phyloP scores from a whole-genome alignment of 1,140 invertebrate genomes.

The Neodiprion lecontei region DNA sequence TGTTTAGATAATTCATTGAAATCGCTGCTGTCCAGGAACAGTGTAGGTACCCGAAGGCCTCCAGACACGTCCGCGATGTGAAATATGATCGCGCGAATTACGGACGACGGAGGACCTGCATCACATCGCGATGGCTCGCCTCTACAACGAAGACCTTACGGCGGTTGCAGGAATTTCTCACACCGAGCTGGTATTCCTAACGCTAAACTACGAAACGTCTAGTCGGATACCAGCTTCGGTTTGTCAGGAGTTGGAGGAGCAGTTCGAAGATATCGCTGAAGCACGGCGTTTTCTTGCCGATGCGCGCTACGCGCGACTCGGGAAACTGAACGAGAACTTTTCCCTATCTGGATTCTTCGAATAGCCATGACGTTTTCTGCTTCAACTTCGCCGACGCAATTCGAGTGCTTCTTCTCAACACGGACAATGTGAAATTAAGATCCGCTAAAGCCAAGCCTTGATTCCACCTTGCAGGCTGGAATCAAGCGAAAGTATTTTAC shows the following conservation, averaged over 20 bases:
- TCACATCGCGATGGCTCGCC: conserved; percentile 24
- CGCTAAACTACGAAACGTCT: neutral
- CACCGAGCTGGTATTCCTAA: neutral
- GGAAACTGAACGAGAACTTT: neutral
- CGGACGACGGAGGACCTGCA: conserved; percentile 41
- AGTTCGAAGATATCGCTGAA: neutral
- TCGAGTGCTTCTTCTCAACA: too few relatives aligned
- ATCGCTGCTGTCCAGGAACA: conserved; percentile 23
- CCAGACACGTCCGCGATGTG: conserved; percentile 24
- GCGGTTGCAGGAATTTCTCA: neutral
- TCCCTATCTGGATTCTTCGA: neutral
- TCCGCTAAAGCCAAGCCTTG: too few relatives aligned
- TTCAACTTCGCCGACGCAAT: too few relatives aligned
- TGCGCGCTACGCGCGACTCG: too few relatives aligned
- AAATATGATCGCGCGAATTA: conserved; percentile 44
- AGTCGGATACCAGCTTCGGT: neutral
- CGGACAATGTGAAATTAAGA: too few relatives aligned
- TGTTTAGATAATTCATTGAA: conserved; percentile 27
- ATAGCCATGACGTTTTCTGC: too few relatives aligned
- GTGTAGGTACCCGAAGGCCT: conserved; percentile 11
- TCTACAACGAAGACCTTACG: conserved; percentile 35
- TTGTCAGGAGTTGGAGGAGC: neutral
- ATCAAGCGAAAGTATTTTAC: too few relatives aligned
- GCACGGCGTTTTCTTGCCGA: neutral
- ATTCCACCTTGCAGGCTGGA: too few relatives aligned